These are phyloP conservation scores for Heteromurus nitidus DNA, from an alignment of 2,888 invertebrate species.

Conservation along the genomic window DNA sequence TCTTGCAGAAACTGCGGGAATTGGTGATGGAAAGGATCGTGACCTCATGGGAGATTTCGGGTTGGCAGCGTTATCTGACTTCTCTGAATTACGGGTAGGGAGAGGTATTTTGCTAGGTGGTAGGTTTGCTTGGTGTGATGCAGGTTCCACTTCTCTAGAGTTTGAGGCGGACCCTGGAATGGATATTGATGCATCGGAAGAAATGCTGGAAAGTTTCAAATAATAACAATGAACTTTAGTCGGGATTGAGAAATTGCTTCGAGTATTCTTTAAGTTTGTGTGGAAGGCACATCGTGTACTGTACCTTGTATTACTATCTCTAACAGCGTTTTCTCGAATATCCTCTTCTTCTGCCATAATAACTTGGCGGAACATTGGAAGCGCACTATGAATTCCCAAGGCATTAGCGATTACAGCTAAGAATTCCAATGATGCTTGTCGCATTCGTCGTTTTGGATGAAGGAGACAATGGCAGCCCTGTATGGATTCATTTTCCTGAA, in stretches of 20 bases:
- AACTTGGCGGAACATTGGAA: slow-evolving; percentile 77
- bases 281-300: no score
- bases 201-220: slow-evolving; percentile 27
- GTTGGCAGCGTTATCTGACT: background rate
- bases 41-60: slow-evolving; percentile 24
- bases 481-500: background rate
- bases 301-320: slow-evolving; percentile 40
- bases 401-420: slow-evolving; percentile 86
- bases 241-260: background rate
- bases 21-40: slow-evolving; percentile 73
- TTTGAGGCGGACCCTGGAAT: slow-evolving; percentile 49
- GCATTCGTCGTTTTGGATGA: slow-evolving; percentile 84
- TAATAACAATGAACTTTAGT: background rate
- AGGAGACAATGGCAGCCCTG: slow-evolving; percentile 77
- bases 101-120: slow-evolving; percentile 39
- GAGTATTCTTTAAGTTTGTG: background rate
- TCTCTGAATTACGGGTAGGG: slow-evolving; percentile 21
- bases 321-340: background rate
- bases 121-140: background rate
- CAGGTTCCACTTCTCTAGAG: slow-evolving; percentile 42
- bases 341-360: slow-evolving; percentile 61
- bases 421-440: slow-evolving; percentile 87
- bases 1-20: slow-evolving; percentile 84
- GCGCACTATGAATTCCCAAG: slow-evolving; percentile 79
- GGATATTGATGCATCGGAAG: slow-evolving; percentile 34